Base-by-base conservation (phyloP, 1,140 invertebrate genomes). In the Drosophila sproati region DNA sequence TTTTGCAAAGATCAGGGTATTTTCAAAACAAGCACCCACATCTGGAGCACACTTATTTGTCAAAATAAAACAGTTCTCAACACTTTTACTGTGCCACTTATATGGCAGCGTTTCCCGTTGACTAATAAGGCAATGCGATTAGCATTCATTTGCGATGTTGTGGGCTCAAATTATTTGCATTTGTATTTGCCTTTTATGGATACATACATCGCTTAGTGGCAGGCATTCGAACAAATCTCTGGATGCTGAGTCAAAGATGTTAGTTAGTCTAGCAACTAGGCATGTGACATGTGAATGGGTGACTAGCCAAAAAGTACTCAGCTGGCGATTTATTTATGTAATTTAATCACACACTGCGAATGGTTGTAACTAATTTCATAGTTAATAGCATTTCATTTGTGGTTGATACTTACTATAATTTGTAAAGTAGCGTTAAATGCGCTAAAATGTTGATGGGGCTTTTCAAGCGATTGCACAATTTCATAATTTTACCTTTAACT, bases 401-500 rank as follows among this genome's bases (percentile, higher is more conserved):
- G 34, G 10, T n/a, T n/a, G 48, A 47, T 54, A 32, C 20, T 68
- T 62, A 7, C 39, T 43, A 29, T 29, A 1, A 29, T 39, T 62
- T 50, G 20, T 35, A 8, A 47, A 35, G 37, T 39, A 48, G 10
- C 47, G 12, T 51, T n/a, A 61, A 52, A 31, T 32, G 31, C 35
- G 59, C n/a, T 34, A 28, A 39, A 50, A 54, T 55, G 45, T 69
- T 60, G 52, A 12, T 43, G 50, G 10, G 39, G 29, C 28, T 54
- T 51, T 69, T 70, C 6, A 32, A n/a, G n/a, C 56, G 60, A 76
- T 63, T 56, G 52, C 85, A 67, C 66, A 88, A 74, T 57, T 70
- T 56, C 60, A 64, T 45, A 48, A 54, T 56, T 57, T 80, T 72
- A 59, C 43, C 10, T 56, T 72, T 56, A 64, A 12, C 43, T 35